Evolutionary conservation across 2,888 invertebrate genomes (phyloP).

Genomic region (Danaus chrysippus): DNA sequence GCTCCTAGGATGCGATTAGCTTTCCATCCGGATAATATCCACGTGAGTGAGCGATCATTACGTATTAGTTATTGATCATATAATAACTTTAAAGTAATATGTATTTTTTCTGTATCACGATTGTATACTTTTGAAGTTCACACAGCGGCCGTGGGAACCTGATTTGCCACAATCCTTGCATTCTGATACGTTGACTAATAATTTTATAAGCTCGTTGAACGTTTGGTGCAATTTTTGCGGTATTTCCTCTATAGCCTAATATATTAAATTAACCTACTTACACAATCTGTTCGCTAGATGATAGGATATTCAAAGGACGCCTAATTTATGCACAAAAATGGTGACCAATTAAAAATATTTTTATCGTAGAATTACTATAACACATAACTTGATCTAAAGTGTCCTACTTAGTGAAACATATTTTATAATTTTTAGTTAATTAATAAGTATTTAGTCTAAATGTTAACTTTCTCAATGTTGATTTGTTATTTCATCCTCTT

Average conservation of each 20-base stretch:
- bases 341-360: no score
- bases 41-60: constrained; percentile 51
- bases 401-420: no score
- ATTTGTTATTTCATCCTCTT: no score
- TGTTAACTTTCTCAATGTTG: no score
- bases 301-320: no score
- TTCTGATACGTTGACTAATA: constrained; percentile 53
- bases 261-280: neutral
- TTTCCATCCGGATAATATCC: constrained; percentile 69
- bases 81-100: neutral
- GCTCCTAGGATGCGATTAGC: constrained; percentile 66
- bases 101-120: neutral
- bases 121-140: constrained; percentile 28
- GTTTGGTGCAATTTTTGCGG: constrained; percentile 17
- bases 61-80: neutral
- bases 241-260: constrained; percentile 9
- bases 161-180: constrained; percentile 65
- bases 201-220: constrained; percentile 37
- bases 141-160: constrained; percentile 53
- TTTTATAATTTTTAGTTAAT: no score
- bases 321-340: no score
- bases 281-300: no score
- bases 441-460: no score
- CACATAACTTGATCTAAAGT: no score
- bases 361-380: no score